These are phyloP conservation scores for Sepiola atlantica DNA, from an alignment of 2,888 invertebrate genomes.

Conservation along the genomic window DNA sequence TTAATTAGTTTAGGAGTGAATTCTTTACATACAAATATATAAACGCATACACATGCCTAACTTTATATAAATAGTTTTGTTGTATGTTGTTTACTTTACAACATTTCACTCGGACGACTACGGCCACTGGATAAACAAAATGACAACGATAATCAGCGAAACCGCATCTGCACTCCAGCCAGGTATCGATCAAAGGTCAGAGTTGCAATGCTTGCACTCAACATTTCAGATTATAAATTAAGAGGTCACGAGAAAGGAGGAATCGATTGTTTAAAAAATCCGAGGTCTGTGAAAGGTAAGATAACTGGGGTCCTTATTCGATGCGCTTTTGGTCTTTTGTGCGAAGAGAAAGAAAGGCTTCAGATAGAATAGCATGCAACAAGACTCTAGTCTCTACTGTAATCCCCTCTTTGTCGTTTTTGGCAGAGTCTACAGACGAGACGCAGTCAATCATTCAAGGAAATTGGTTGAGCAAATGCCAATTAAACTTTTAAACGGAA, in stretches of 20 bases:
- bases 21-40: too few relatives aligned
- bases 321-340: not conserved
- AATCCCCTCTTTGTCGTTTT: not conserved
- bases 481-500: not conserved
- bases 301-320: not conserved
- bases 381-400: not conserved
- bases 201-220: not conserved
- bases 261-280: not conserved
- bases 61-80: too few relatives aligned
- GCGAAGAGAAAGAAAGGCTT: not conserved
- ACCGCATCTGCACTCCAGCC: too few relatives aligned
- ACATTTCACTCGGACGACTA: too few relatives aligned
- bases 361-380: not conserved
- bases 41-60: too few relatives aligned
- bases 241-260: not conserved
- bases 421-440: not conserved
- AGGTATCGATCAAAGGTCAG: too few relatives aligned
- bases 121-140: too few relatives aligned
- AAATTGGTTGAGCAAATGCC: conserved; percentile 22
- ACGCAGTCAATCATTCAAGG: not conserved
- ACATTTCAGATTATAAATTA: not conserved
- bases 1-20: too few relatives aligned
- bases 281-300: not conserved
- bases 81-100: too few relatives aligned
- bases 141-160: too few relatives aligned